Conservation (phyloP, 2,113 vertebrate species). For the Thomomys bottae region DNA sequence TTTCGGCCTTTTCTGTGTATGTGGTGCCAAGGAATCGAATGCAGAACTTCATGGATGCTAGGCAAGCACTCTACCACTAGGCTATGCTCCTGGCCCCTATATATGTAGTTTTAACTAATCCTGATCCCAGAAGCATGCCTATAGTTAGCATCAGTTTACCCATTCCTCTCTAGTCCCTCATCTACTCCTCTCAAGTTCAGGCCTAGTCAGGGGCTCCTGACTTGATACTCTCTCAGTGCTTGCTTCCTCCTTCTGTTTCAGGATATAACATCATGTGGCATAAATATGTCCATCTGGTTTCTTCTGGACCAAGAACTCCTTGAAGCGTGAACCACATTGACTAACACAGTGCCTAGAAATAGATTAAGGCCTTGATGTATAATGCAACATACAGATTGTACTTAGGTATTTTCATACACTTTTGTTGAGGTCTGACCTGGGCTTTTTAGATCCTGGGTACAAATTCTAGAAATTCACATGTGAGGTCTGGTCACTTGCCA, state of each 20-base stretch:
- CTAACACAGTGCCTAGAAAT: neutral
- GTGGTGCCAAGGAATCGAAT: no score
- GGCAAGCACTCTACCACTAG: no score
- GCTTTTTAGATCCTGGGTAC: no score
- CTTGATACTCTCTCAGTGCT: neutral
- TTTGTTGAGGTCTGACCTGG: neutral
- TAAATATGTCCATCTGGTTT: slow-evolving; percentile 13
- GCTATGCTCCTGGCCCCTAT: no score
- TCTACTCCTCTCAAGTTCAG: neutral
- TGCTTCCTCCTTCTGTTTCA: neutral
- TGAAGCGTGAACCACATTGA: slow-evolving; percentile 21
- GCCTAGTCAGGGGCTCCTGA: neutral
- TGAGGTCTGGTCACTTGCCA: no score
- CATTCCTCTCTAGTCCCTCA: neutral
- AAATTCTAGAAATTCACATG: no score
- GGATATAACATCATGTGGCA: neutral
- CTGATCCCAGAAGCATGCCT: neutral
- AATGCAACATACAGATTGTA: neutral
- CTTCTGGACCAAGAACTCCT: neutral
- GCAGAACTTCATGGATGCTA: no score
- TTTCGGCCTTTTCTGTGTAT: no score
- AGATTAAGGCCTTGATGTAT: neutral
- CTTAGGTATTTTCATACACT: neutral
- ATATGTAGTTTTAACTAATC: neutral
- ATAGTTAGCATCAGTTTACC: neutral